Evolutionary conservation across 2,888 invertebrate genomes (phyloP), one percentile per base, ranked within the genome.

Genomic region (Tridacna crocea): DNA sequence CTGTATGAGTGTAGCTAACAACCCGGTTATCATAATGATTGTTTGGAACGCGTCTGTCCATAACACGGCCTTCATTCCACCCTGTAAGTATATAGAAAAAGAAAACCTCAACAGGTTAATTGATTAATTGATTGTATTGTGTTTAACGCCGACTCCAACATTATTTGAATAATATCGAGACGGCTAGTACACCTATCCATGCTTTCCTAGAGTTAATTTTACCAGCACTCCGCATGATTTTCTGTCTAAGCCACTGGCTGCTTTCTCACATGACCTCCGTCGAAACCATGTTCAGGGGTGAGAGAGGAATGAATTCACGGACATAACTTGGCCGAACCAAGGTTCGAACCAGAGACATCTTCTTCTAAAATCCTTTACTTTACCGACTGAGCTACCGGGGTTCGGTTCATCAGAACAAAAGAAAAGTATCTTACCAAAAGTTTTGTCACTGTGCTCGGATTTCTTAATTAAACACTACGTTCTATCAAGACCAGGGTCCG

Each of bases 11-110:
- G 94, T 91, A 1, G 94, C 92, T 0, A 94, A 55, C 65, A 95
- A 89, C 19, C 94, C 94, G 0, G 91, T 82, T 48, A 95, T 90
- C 91, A 95, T 95, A 72, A 95, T 88, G 0, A 89, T 70, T 78
- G 94, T 93, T 89, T 95, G 95, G 72, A 95, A 91, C 0, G 93
- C 91, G 75, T 95, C 95, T 0, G 95, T 95, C 93, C 94, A 94
- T 83, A 95, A 92, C 47, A 95, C 95, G 2, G 95, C 95, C 87
- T 94, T 94, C 90, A 95, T 95, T 15, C 95, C 95, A n/a, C 95
- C 95, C 95, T 95, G 77, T 3, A 75, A 22, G 6, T 2, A 55
- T 19, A 55, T 10, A 11, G 51, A 51, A 51, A 51, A 51, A 51
- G 51, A 51, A 11, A 11, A 13, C 11, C 11, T 13, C 11, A 51